Base-by-base conservation (phyloP, 1,140 invertebrate species). In the Triops longicaudatus region DNA sequence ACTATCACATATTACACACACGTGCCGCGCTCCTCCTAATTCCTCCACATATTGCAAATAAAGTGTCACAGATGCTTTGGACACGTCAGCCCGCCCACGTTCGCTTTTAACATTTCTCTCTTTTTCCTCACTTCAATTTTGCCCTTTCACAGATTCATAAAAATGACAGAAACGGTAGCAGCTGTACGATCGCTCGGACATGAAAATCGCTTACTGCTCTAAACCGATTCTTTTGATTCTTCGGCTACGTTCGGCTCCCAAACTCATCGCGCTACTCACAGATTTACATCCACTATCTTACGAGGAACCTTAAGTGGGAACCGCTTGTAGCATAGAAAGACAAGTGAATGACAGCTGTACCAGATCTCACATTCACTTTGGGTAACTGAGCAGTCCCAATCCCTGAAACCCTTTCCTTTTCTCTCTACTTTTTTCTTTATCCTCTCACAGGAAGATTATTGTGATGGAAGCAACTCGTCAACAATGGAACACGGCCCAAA, bases 31-130 rank as follows among this genome's bases (percentile, higher is more conserved):
- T 37, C 31, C 31, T 37, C 31, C 31, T 37, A 7, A 37, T 37
- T 4, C 31, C 31, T 37, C 2, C 31, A 37, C 31, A 37, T 37
- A 37, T 37, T 37, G 31, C 31, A 37, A 63, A 22, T 63, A 17
- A 63, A 63, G 50, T 63, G 50, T 63, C 50, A 63, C 50, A 63
- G 50, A 63, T 63, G 50, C 50, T 9, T 63, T 63, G 50, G 50
- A 63, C 50, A 63, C 17, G n/a, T 22, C 22, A 22, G 31, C 50
- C 50, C 50, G 22, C 50, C 50, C 50, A 63, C 50, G 50, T 63
- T 22, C 31, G 17, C 50, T 63, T 63, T 10, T 10, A 63, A 22
- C 7, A n/a, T 63, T 63, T 63, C 22, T 63, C 17, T 22, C 6
- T 63, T 63, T 63, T 22, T n/a, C 14, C 22, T 17, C 50, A 1